Base-by-base conservation (phyloP, 1,140 invertebrate species). In the Panagrolaimus sp. region DNA sequence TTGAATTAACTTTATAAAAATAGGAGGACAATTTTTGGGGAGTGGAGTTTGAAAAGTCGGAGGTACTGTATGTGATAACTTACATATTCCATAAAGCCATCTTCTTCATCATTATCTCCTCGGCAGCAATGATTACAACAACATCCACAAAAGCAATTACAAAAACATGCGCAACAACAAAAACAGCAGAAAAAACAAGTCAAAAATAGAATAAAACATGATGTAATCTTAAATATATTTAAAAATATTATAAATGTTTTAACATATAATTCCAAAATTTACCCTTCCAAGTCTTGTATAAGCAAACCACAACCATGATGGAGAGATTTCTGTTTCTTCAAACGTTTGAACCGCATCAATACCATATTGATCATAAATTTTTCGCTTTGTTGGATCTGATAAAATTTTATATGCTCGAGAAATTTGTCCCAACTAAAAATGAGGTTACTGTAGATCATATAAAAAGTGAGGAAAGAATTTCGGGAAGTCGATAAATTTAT, bases 241-340 rank as follows among this genome's bases (percentile, higher is more conserved):
- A 26, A 21, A 21, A 7, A 52, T 10, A 21, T 24, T 1, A 48
- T 4, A 10, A 48, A n/a, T 1, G 3, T 10, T 26, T 4, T 12
- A 17, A 58, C 17, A 52, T 10, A 58, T 12, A 17, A 21, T 4
- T 4, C 2, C 2, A 58, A 58, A n/a, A 10, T n/a, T 4, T 21
- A 58, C 52, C 52, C 52, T 58, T 58, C 52, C 52, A 58, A 21
- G 28, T 58, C 52, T 21, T 26, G 52, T 58, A 58, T 21, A 58
- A 12, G 17, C 28, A 58, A 58, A 58, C 52, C 52, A 58, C 4
- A 58, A 28, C 3, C 21, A 21, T 2, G 21, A 21, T 12, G 10
- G 21, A 12, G 52, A 28, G 8, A 21, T 26, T 3, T 58, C 21
- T 17, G 52, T 58, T 21, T 58, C 52, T 21, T 58, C 52, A 21